Evolutionary conservation across 2,797 vertebrate species (phyloP), one percentile per base, ranked within the genome.

Genomic region (Percopsis omiscomaycus): DNA sequence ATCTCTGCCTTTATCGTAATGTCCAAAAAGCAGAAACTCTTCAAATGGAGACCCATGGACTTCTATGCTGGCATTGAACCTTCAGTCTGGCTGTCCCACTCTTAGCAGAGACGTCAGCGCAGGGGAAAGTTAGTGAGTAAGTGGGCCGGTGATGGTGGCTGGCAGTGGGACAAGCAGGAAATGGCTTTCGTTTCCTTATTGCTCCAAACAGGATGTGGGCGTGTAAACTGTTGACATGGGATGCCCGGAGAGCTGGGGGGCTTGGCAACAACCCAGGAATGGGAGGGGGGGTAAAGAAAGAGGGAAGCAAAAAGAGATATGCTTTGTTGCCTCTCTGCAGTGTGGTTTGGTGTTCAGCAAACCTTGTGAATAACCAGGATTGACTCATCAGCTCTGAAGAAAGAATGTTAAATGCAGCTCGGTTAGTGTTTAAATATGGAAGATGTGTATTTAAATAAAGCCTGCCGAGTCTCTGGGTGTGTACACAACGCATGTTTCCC

Each of bases 191-290:
- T 91, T 93, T 92, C 90, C 90, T 90, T 93, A 93, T 92, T 93
- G 88, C 91, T 91, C 81, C 87, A 92, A 91, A 93, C 91, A 93
- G 92, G 92, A 94, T 92, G 90, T 89, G 85, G 81, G 89, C 71
- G 87, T 92, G 90, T 94, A 92, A 93, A 92, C 89, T 91, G 91
- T 91, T 91, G 92, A 93, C 89, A 92, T 83, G 80, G 79, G 89
- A 87, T 88, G 91, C 89, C 87, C 69, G 74, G 77, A 82, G 79
- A 84, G 74, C 87, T 85, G 47, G 46, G 73, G 85, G 82, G 69
- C 71, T 87, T 93, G 90, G 91, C 84, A 68, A 29, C 10, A 49
- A 68, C 86, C 87, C 84, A 91, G 75, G 57, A 77, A 59, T 29
- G 58, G 68, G 5, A 28, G 46, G 53, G 47, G 60, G 14, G 55